Evolutionary conservation across 2,888 invertebrate species (phyloP), one percentile per base, ranked within the genome.

Genomic region (Serripes groenlandicus): DNA sequence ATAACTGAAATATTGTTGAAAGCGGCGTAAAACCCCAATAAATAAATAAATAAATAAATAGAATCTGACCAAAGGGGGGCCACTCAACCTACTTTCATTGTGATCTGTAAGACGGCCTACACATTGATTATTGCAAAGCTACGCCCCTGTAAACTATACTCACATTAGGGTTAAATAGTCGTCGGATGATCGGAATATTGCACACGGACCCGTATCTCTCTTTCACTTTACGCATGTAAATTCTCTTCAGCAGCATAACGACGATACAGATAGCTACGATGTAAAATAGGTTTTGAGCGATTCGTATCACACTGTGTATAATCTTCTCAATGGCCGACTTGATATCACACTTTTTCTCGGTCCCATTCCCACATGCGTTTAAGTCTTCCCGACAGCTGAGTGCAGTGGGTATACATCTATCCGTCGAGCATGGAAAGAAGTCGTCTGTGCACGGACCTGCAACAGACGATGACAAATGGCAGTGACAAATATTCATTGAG

Each of bases 331-430:
- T 11, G 42, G 66, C 42, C 2, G 42, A 26, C 11, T 42, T 18
- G 0, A 23, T 26, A 18, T 28, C 26, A 66, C 66, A 66, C 28
- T 42, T 42, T 9, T 37, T 23, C 21, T 66, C 66, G 4, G 37
- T 28, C 1, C 66, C 66, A n/a, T 42, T 66, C 23, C 66, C 66
- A 23, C 66, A 66, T 3, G 37, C 37, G 28, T 66, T 66, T 0
- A 66, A 7, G 23, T 66, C 66, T 21, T 66, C 66, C 9, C 35
- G 66, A 35, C 66, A 66, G 21, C 66, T 66, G 35, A 35, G 5
- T 9, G 15, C 28, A 3, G 66, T 42, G 9, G 66, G 42, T 37
- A 66, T 66, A 42, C 66, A 66, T 23, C 42, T 35, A 26, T 42
- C 23, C 15, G 5, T 66, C n/a, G 66, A 35, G 28, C 66, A 66